phyloP scores from a whole-genome alignment of 2,888 invertebrate genomes.

The Protophormia terraenovae region DNA sequence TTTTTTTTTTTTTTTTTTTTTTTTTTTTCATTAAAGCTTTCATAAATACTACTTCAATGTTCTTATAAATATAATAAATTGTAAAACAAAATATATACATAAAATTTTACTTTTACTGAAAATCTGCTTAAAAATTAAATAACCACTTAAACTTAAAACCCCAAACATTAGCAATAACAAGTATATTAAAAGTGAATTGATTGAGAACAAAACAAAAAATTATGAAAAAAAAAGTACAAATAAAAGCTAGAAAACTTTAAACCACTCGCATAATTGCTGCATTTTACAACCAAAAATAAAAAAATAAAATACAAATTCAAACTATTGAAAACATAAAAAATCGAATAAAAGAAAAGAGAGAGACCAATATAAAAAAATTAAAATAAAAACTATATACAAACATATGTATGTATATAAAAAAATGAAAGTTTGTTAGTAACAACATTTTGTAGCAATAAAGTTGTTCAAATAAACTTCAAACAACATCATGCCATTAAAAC shows the following conservation, averaged over 20 bases:
- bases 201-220: neutral
- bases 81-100: too few relatives aligned
- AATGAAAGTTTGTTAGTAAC: conserved; percentile 5
- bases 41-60: neutral
- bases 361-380: neutral
- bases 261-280: conserved; percentile 38
- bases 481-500: neutral
- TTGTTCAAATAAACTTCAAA: conserved; percentile 48
- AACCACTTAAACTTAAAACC: neutral
- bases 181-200: neutral
- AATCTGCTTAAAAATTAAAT: neutral
- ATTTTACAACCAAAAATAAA: conserved; percentile 14
- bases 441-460: conserved; percentile 36
- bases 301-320: neutral
- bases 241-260: conserved; percentile 20
- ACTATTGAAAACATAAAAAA: neutral
- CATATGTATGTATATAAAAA: too few relatives aligned
- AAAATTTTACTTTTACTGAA: neutral
- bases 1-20: too few relatives aligned
- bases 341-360: neutral
- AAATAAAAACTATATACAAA: neutral
- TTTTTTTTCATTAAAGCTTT: neutral
- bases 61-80: neutral
- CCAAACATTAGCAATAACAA: neutral
- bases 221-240: neutral